phyloP scores from a whole-genome alignment of 2,797 vertebrate species.

The Rhynchonycteris naso region DNA sequence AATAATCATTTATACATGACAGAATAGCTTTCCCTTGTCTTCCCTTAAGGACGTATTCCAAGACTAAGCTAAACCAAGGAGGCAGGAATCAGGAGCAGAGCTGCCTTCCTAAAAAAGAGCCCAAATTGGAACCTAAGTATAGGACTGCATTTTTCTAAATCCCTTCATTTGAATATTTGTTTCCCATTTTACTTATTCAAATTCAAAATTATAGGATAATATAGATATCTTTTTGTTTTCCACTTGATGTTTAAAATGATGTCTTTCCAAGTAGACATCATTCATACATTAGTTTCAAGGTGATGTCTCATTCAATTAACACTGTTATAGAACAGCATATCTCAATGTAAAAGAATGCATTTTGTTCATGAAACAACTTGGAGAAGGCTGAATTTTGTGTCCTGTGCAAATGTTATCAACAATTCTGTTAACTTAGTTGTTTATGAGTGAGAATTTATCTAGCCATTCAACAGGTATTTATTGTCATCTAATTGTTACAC shows the following conservation, averaged over 20 bases:
- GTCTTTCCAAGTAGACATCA: background rate
- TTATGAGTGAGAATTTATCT: background rate
- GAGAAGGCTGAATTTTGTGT: background rate
- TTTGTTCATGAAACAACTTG: background rate
- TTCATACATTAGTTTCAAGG: background rate
- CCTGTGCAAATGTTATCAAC: background rate
- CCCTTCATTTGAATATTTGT: background rate
- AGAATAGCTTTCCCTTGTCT: background rate
- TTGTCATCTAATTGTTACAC: background rate
- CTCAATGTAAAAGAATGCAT: background rate
- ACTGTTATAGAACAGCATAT: background rate
- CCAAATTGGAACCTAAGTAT: background rate
- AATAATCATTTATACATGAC: background rate
- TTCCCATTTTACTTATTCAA: background rate
- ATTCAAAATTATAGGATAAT: background rate
- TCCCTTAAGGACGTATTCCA: background rate
- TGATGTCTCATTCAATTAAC: background rate
- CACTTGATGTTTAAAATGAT: background rate
- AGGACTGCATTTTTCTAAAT: background rate
- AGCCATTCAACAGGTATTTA: background rate
- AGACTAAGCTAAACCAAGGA: background rate
- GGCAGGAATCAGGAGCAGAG: background rate
- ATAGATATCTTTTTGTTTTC: background rate
- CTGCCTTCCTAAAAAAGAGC: background rate
- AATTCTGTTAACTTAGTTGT: background rate